Base-by-base conservation (phyloP, 2,113 vertebrate genomes). In the Hydrochoerus hydrochaeris region DNA sequence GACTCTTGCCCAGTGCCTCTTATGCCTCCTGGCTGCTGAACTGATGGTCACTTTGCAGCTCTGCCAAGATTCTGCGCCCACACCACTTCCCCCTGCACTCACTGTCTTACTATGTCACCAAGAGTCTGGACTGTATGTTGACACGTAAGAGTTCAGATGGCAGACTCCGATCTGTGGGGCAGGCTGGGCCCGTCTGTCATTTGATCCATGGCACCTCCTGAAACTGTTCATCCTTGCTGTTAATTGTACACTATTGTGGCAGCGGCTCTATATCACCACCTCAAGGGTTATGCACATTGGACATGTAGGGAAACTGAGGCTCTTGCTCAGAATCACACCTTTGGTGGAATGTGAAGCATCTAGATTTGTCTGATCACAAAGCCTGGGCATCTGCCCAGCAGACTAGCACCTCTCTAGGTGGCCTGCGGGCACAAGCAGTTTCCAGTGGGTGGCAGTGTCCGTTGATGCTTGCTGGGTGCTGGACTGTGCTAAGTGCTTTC, bases 211-310 rank as follows among this genome's bases (percentile, higher is more conserved):
- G 9, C 35, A 69, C 41, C 8, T 46, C 7, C 32, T 28, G 62
- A 71, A 57, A 17, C 3, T 3, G 16, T 69, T 62, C 2, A 16
- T 35, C 0, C 0, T 65, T 20, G 32, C 38, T 9, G 1, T 30
- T 62, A 46, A 24, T 9, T 22, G 41, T 73, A 30, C 14, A 44
- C 85, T 57, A 0, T 24, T 20, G 7, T 4, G 77, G 32, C 30
- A 46, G 5, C 26, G 54, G 35, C 41, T 91, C n/a, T 30, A 54
- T 17, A 1, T 38, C 7, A 9, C 28, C 41, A 11, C 71, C 65
- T 26, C 35, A 60, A 4, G 60, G 24, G 5, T n/a, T 3, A 41
- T 1, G 20, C 44, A 46, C 20, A 62, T 44, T 86, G 12, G n/a
- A n/a, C 30, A 32, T 63, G 22, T 88, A 8, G 17, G 28, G 49